phyloP scores from a whole-genome alignment of 2,888 invertebrate genomes.

The Amphimallon solstitiale region DNA sequence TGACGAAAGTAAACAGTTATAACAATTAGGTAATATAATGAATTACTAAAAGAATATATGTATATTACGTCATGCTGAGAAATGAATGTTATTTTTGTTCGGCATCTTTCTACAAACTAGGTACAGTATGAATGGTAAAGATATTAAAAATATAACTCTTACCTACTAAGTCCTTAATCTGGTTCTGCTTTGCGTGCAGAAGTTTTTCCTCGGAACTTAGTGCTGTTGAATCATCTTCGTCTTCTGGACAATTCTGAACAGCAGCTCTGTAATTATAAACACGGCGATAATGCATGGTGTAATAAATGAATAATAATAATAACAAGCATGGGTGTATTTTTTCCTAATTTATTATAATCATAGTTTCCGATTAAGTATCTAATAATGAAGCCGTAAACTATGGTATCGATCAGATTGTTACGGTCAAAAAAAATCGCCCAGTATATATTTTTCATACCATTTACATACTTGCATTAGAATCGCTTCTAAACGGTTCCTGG shows the following conservation, averaged over 20 bases:
- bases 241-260: slow-evolving; percentile 86
- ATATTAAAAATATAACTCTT: slow-evolving; percentile 53
- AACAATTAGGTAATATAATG: slow-evolving; percentile 13
- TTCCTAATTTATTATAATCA: no score
- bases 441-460: no score
- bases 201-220: slow-evolving; percentile 82
- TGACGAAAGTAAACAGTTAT: slow-evolving; percentile 7
- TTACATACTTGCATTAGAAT: no score
- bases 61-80: slow-evolving; percentile 16
- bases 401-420: no score
- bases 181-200: slow-evolving; percentile 80
- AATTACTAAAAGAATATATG: not conserved
- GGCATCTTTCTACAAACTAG: slow-evolving; percentile 25
- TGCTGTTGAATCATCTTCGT: slow-evolving; percentile 77
- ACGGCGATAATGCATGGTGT: no score
- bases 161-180: slow-evolving; percentile 85
- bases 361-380: no score
- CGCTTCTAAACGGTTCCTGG: no score
- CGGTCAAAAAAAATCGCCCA: no score
- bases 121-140: not conserved
- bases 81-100: not conserved
- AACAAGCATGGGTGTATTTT: no score
- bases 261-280: slow-evolving; percentile 69
- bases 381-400: no score
- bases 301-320: no score